Evolutionary conservation across 1,140 invertebrate species (phyloP).

Genomic region (Ruditapes philippinarum): DNA sequence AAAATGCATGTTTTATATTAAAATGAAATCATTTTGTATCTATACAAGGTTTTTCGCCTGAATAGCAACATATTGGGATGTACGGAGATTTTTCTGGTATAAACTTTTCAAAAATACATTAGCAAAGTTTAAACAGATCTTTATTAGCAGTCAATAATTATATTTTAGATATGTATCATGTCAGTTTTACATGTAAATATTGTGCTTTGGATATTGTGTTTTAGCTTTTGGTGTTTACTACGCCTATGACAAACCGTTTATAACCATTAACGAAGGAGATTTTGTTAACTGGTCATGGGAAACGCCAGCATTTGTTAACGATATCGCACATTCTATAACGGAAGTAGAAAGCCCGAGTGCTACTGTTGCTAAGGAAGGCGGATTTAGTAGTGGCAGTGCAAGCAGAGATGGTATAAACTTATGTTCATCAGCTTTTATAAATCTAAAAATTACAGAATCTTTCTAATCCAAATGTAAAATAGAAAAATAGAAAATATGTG

Average conservation of each 20-base stretch:
- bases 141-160: neutral
- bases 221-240: slow-evolving; percentile 70
- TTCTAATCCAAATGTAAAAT: neutral
- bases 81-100: neutral
- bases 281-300: slow-evolving; percentile 77
- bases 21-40: neutral
- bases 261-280: slow-evolving; percentile 72
- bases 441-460: neutral
- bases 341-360: slow-evolving; percentile 72
- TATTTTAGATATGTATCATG: neutral
- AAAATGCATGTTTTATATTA: neutral
- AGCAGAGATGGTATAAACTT: slow-evolving; percentile 63
- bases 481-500: neutral
- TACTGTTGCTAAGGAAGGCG: slow-evolving; percentile 30
- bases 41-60: neutral
- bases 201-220: neutral
- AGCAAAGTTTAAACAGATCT: neutral
- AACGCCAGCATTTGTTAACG: slow-evolving; percentile 67
- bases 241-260: slow-evolving; percentile 66
- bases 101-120: neutral
- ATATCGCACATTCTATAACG: slow-evolving; percentile 67
- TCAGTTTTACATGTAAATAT: neutral
- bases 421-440: neutral
- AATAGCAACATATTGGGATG: no score
- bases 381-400: slow-evolving; percentile 63